Base-by-base conservation (phyloP, 2,888 invertebrate species). In the Agrypnus murinus region DNA sequence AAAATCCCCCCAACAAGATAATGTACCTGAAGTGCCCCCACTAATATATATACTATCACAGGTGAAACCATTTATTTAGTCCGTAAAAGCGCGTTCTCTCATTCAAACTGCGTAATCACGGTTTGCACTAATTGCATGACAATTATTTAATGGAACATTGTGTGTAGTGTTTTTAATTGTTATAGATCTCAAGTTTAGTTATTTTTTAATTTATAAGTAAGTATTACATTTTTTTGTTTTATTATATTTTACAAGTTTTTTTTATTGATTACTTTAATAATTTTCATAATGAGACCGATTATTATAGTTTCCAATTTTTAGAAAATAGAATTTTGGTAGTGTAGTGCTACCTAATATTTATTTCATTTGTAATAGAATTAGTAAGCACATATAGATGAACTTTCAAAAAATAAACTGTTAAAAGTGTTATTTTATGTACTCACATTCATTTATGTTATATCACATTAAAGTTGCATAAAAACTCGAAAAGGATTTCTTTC, bases 41-140 rank as follows among this genome's bases (percentile, higher is more conserved):
- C 71, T 71, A 63, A 62, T 63, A 57, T 71, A 73, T 71, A 71
- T 71, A 72, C 64, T 74, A 74, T 71, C 67, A 68, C 74, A 75
- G 75, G 75, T 75, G 74, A 71, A 74, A 74, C 68, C 67, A 66
- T 69, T 73, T 74, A 74, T 75, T 75, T 75, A 75, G 75, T 75
- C 65, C 71, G 65, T 69, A 71, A 67, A 71, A 71, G 71, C 68
- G 66, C 64, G 60, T 53, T 48, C 38, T 59, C 60, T 40, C 48
- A 40, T 58, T 48, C 60, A 17, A 48, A 50, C 38, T 36, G 48
- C 12, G 60, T 60, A 53, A 60, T 63, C 60, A 32, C 60, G 32
- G 31, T 43, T 31, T 60, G 60, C 15, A 14, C 32, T 60, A 60
- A 60, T 60, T 60, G 43, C 12, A 36, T 40, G 31, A 10, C 19